Conservation (phyloP, 2,797 vertebrate species). For the Philypnodon macrostomus region DNA sequence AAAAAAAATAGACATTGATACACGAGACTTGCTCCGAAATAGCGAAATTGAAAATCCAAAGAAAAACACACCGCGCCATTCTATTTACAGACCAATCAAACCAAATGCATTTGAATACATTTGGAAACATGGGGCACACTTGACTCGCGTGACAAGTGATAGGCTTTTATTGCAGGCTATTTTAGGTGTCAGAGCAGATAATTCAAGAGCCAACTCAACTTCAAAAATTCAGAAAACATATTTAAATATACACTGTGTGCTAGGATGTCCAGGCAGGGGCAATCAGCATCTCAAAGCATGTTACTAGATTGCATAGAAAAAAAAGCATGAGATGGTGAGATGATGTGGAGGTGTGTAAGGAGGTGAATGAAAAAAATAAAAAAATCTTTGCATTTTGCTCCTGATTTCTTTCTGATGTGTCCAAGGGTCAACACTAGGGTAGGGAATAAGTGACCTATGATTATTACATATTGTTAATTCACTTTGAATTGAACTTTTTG, state of each 20-base stretch:
- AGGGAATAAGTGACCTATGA: no score
- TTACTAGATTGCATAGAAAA: conserved; percentile 12
- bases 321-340: conserved; percentile 22
- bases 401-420: no score
- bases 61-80: conserved; percentile 43
- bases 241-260: conserved; percentile 38
- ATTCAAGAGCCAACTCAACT: conserved; percentile 33
- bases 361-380: conserved; percentile 39
- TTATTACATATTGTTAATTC: no score
- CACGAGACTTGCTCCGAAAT: conserved; percentile 39
- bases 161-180: conserved; percentile 46
- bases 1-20: conserved; percentile 40
- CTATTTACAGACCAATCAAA: conserved; percentile 62
- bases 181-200: conserved; percentile 52
- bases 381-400: no score
- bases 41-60: conserved; percentile 51
- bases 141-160: conserved; percentile 57
- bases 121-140: conserved; percentile 40
- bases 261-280: conserved; percentile 16
- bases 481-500: no score
- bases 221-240: conserved; percentile 42
- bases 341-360: conserved; percentile 29
- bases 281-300: conserved; percentile 49
- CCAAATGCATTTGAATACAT: conserved; percentile 53
- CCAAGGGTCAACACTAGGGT: no score